Evolutionary conservation across 1,140 invertebrate species (phyloP).

Genomic region (Pseudoatta argentina): DNA sequence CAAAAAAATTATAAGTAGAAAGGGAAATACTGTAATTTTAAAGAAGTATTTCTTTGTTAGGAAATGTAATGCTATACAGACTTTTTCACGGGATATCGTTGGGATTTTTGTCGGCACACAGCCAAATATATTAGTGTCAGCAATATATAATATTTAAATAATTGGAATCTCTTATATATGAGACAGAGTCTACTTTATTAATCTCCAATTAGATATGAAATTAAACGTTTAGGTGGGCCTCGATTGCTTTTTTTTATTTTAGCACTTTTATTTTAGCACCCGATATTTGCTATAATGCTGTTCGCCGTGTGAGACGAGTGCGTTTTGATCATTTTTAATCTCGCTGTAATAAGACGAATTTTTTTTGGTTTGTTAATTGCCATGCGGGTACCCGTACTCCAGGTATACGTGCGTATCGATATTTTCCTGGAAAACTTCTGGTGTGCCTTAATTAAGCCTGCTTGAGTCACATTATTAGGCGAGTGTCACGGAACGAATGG

Average conservation of each 20-base stretch:
- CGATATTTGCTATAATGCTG: slow-evolving; percentile 14
- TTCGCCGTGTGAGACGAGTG: not conserved
- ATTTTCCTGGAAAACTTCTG: slow-evolving; percentile 58
- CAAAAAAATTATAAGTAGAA: not conserved
- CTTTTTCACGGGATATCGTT: not conserved
- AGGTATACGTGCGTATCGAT: slow-evolving; percentile 59
- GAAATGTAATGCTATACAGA: not conserved
- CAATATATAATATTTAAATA: not conserved
- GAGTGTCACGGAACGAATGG: slow-evolving; percentile 38
- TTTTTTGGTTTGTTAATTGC: slow-evolving; percentile 33
- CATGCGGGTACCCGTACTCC: slow-evolving; percentile 70
- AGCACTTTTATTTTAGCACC: not conserved
- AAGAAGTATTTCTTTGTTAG: not conserved
- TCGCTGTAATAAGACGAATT: slow-evolving; percentile 13
- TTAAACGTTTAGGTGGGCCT: not conserved
- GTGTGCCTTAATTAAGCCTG: slow-evolving; percentile 50
- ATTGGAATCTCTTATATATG: not conserved
- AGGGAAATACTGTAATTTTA: not conserved
- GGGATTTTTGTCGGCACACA: not conserved
- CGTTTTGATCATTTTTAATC: slow-evolving; percentile 52
- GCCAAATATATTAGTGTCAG: not conserved
- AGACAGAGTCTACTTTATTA: not conserved
- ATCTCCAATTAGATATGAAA: not conserved
- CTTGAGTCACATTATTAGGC: slow-evolving; percentile 50
- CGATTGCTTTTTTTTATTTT: not conserved